Conservation (phyloP, 2,113 vertebrate species). For the Cavia porcellus region DNA sequence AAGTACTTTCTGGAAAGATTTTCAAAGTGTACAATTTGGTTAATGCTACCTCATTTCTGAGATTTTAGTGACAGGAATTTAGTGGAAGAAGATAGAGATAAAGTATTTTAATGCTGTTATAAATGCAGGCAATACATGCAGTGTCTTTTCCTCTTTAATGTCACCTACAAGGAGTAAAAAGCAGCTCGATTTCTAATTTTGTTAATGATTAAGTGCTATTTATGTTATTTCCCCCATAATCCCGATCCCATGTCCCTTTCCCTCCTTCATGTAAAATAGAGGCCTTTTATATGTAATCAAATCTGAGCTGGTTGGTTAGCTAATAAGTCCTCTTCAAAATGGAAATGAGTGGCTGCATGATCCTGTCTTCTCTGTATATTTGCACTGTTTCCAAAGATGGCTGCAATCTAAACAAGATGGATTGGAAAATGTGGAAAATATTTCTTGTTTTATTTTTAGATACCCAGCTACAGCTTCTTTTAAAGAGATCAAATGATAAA, state of each 20-base stretch:
- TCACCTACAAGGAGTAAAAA: slow-evolving; percentile 59
- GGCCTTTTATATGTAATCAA: slow-evolving; percentile 76
- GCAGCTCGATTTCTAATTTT: slow-evolving; percentile 66
- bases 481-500: slow-evolving; percentile 72
- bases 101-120: slow-evolving; percentile 24
- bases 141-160: slow-evolving; percentile 21
- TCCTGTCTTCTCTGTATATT: slow-evolving; percentile 43
- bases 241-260: neutral
- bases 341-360: slow-evolving; percentile 68
- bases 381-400: slow-evolving; percentile 71
- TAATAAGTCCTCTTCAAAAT: slow-evolving; percentile 80
- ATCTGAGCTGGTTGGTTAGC: slow-evolving; percentile 74
- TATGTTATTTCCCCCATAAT: slow-evolving; percentile 59
- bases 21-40: slow-evolving; percentile 27
- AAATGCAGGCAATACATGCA: slow-evolving; percentile 28
- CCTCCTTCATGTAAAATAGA: slow-evolving; percentile 57
- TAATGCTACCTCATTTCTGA: slow-evolving; percentile 32
- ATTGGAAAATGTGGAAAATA: neutral
- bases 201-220: slow-evolving; percentile 61
- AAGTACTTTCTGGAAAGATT: slow-evolving; percentile 37
- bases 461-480: slow-evolving; percentile 67
- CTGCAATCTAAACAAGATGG: slow-evolving; percentile 69
- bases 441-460: slow-evolving; percentile 68
- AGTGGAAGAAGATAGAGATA: slow-evolving; percentile 18
- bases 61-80: slow-evolving; percentile 40